A percentile compares a stretch with the other conserved stretches of the same genome.
Conservation (phyloP, 2,888 invertebrate species). For the Thereva unica region DNA sequence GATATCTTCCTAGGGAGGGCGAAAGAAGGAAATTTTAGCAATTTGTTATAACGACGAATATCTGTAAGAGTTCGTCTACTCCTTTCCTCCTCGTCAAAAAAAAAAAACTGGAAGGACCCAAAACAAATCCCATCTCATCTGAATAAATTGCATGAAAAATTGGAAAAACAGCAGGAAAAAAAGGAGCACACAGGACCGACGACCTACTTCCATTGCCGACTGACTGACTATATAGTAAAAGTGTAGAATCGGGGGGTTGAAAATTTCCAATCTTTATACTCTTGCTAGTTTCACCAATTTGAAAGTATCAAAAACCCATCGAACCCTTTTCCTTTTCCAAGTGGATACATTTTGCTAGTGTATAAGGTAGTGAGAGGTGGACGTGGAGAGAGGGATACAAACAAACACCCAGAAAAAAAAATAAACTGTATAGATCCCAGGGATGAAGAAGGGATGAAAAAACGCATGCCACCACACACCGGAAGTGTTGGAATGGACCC, state of each 20-base stretch:
- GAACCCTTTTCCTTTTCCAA: constrained; percentile 31
- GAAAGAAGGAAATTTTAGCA: constrained; percentile 9
- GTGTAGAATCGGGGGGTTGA: not conserved
- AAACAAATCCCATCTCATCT: constrained; percentile 36
- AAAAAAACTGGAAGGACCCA: constrained; percentile 1
- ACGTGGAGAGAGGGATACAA: too few relatives aligned
- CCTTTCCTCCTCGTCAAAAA: too few relatives aligned
- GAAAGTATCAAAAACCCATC: constrained; percentile 28
- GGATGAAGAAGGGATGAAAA: not conserved
- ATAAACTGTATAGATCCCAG: not conserved
- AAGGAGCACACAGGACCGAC: not conserved
- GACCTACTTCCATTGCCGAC: constrained; percentile 13
- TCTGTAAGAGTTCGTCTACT: constrained; percentile 12
- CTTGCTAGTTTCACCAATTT: constrained; percentile 13
- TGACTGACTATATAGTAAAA: not conserved
- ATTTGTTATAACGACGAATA: constrained; percentile 31
- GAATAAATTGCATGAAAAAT: constrained; percentile 40
- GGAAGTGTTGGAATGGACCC: constrained; percentile 25
- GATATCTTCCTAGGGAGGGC: not conserved
- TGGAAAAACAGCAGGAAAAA: constrained; percentile 23
- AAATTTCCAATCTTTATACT: not conserved
- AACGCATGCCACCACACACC: constrained; percentile 3
- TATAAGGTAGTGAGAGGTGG: too few relatives aligned
- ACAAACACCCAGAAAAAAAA: not conserved
- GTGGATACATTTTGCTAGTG: constrained; percentile 25